Evolutionary conservation across 2,888 invertebrate species (phyloP).

Genomic region (Abrostola triplasia): DNA sequence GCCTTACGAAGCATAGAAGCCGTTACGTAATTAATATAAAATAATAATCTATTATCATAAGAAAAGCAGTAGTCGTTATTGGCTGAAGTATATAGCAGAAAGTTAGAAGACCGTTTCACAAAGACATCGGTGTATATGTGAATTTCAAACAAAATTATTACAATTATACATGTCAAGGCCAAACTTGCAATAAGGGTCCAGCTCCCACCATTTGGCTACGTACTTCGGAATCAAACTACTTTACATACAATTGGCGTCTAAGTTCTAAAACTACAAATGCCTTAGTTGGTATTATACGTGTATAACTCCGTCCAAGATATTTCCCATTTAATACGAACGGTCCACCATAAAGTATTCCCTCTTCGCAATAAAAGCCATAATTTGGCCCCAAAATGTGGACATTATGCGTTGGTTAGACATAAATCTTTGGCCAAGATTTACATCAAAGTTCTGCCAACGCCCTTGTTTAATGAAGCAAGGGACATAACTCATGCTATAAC

Average conservation of each 20-base stretch:
- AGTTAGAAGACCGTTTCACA: no score
- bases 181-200: no score
- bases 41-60: no score
- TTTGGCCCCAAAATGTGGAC: slow-evolving; percentile 33
- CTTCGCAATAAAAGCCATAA: slow-evolving; percentile 30
- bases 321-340: slow-evolving; percentile 6
- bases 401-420: slow-evolving; percentile 31
- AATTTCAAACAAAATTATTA: no score
- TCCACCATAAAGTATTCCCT: slow-evolving; percentile 13
- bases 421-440: slow-evolving; percentile 45
- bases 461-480: slow-evolving; percentile 9
- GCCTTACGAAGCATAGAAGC: no score
- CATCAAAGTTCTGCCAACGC: slow-evolving; percentile 19
- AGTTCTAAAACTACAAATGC: not conserved
- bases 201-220: no score
- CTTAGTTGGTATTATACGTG: not conserved
- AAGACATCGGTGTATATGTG: no score
- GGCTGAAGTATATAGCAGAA: no score
- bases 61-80: no score
- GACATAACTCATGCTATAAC: slow-evolving; percentile 15
- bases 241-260: not conserved
- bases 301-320: not conserved
- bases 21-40: no score
- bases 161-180: no score
- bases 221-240: no score